phyloP scores from a whole-genome alignment of 2,888 invertebrate species.

The Acrobasis repandana region DNA sequence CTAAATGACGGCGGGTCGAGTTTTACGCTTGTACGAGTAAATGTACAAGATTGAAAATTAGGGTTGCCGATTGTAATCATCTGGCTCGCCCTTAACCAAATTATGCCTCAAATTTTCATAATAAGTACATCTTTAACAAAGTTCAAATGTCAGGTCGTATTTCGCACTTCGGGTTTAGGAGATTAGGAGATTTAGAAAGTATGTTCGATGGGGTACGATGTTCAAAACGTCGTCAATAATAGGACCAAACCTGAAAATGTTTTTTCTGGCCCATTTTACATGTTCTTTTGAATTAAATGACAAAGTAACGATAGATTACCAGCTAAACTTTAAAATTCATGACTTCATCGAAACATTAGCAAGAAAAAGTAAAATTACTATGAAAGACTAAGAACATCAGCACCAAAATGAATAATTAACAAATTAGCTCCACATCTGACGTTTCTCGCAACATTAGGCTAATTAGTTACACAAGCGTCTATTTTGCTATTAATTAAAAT shows the following conservation, averaged over 20 bases:
- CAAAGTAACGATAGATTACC: too few relatives aligned
- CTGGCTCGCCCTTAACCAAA: conserved; percentile 6
- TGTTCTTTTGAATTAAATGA: too few relatives aligned
- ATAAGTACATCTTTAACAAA: background rate
- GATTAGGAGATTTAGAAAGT: too few relatives aligned
- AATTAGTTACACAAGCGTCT: conserved; percentile 8
- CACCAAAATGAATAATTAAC: background rate
- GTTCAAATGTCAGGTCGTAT: background rate
- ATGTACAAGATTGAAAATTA: conserved; percentile 22
- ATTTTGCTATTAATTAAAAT: conserved; percentile 47
- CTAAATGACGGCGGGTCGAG: conserved; percentile 28
- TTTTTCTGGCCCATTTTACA: too few relatives aligned
- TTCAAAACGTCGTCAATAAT: too few relatives aligned
- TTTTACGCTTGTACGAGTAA: conserved; percentile 28
- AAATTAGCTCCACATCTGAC: conserved; percentile 8
- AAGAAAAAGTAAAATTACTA: background rate
- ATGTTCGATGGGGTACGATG: too few relatives aligned
- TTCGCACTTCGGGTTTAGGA: background rate
- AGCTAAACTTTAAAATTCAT: background rate
- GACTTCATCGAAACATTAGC: background rate
- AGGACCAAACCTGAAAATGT: too few relatives aligned
- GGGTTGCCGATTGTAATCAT: conserved; percentile 18
- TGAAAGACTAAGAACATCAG: background rate
- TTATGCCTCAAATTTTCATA: background rate
- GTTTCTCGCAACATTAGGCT: conserved; percentile 15